Evolutionary conservation across 2,113 vertebrate species (phyloP), one percentile per base, ranked within the genome.

Genomic region (Stictonetta naevosa): DNA sequence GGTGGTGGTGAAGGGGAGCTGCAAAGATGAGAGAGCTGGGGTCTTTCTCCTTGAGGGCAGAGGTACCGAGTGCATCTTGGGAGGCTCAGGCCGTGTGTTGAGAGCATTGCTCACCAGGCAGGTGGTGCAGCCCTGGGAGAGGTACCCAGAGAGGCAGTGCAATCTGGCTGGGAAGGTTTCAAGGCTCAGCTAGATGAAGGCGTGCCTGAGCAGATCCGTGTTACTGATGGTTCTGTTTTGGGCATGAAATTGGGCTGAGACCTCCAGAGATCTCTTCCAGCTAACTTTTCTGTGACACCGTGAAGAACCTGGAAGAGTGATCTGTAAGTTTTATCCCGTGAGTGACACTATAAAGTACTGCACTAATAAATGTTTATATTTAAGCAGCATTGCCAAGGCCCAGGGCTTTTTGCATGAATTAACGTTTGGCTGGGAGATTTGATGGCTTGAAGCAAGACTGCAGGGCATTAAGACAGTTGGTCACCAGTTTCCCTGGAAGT

Each of bases 371-470:
- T 75, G 89, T 90, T 87, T 28, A 18, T 31, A 69, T 72, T 81
- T 84, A 71, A 86, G 46, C 38, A 52, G 67, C 62, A 83, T 83
- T 58, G 44, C 23, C 33, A 76, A 88, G 33, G 26, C 71, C 21
- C 2, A 33, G 25, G 38, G 17, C 6, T 42, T 67, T 92, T 82
- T 4, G 21, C 11, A 6, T 66, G 36, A 16, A 48, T 73, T 92
- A 76, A 81, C 50, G 85, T 89, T 60, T 93, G 82, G 64, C 82
- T 84, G 79, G 34, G 73, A 63, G 55, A 62, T 60, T 11, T 90
- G 89, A 95, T 88, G 77, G 85, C 93, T 96, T 84, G 71, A 81
- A 95, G 96, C 91, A 95, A 91, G 75, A 11, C 93, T 95, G 80
- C 64, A 48, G 80, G 94, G 91, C 13, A 3, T 83, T 93, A 86